Evolutionary conservation across 2,797 vertebrate species (phyloP).

Genomic region (Lithobates sylvaticus): DNA sequence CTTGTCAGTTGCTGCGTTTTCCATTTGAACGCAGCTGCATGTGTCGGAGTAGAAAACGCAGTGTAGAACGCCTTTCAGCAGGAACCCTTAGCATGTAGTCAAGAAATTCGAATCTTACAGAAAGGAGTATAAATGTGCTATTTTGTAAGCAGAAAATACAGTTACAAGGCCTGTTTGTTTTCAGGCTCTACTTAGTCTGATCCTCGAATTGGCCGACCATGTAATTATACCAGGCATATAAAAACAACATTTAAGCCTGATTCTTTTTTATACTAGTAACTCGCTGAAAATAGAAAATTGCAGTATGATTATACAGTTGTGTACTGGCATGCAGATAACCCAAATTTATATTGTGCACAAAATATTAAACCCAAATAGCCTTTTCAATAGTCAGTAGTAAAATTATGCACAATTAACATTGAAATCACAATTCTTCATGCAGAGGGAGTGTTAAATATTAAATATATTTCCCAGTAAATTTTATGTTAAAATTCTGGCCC

Average conservation of each 20-base stretch:
- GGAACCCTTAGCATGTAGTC: neutral
- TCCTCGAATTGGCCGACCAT: conserved; percentile 20
- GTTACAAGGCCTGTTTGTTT: neutral
- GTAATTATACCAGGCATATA: conserved; percentile 39
- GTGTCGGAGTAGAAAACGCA: neutral
- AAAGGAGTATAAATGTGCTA: neutral
- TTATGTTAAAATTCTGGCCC: too few species aligned
- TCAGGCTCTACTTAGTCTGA: conserved; percentile 17
- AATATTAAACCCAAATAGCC: conserved; percentile 35
- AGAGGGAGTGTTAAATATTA: neutral
- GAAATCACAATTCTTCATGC: conserved; percentile 17
- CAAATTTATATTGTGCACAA: conserved; percentile 38
- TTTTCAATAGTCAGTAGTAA: conserved; percentile 21
- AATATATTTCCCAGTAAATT: too few species aligned
- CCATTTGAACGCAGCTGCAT: too few species aligned
- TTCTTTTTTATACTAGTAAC: conserved; percentile 16
- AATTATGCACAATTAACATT: conserved; percentile 35
- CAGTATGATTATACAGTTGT: conserved; percentile 32
- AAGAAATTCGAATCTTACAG: neutral
- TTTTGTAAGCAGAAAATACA: conserved; percentile 13
- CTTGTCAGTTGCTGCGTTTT: too few species aligned
- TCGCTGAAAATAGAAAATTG: conserved; percentile 41
- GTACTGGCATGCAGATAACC: conserved; percentile 35
- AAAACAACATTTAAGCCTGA: conserved; percentile 38
- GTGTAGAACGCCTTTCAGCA: neutral